Evolutionary conservation across 2,888 invertebrate species (phyloP), one percentile per base, ranked within the genome.

Genomic region (Uropetala carovei): DNA sequence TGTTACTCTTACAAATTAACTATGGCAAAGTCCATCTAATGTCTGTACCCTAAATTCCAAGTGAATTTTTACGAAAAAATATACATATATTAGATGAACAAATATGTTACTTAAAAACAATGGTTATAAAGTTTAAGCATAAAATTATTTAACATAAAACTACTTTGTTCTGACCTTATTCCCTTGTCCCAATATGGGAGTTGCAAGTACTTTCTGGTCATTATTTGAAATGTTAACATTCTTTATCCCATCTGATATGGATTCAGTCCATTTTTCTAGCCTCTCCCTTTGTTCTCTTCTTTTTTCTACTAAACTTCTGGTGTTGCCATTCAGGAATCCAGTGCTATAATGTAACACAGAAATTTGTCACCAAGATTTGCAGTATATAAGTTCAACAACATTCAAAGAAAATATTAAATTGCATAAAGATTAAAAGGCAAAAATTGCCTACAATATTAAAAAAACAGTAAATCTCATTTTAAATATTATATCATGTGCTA

Each of bases 191-290:
- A 94, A 92, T 92, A 94, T 94, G 56, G 95, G 94, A 5, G 94
- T 93, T 18, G 94, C 94, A 18, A 94, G 83, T 4, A 93, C 27
- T 85, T 92, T 93, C 58, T 94, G 94, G 30, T 94, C 94, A 59
- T 93, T 94, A 11, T 10, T n/a, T 18, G 89, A 64, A 9, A 89
- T 89, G 43, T 64, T 89, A n/a, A 56, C 56, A 64, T 89, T 85
- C 30, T 82, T 68, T 18, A 56, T 64, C 14, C 89, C 83, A 22
- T 93, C 93, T 30, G 82, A 60, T 30, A 92, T 82, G 16, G 85
- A 92, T 75, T 92, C 94, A 0, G 95, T 95, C 95, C 95, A 95
- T 10, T 94, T 94, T 81, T 95, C 95, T 60, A 95, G 93, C 13
- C 95, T 94, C 92, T 94, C 94, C 18, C 94, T 93, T 92, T 95